Base-by-base conservation (phyloP, 2,888 invertebrate species). In the Epinotia brunnichana region DNA sequence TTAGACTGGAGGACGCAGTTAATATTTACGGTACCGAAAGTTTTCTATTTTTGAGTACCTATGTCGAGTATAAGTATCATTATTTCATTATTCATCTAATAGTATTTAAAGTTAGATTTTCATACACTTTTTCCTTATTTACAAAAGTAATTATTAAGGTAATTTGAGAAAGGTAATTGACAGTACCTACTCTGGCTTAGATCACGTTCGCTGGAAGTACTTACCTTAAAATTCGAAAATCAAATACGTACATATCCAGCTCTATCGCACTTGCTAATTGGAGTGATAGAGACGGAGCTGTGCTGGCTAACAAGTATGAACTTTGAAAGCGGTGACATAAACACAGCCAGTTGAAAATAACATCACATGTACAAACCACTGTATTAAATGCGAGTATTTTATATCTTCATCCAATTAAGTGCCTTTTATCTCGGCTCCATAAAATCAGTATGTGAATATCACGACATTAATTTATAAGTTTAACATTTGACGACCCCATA, bases 381-480 rank as follows among this genome's bases (percentile, higher is more conserved):
- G 4, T 29, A 48, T 59, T 4, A 68, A 57, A 48, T 41, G 59
- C 15, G 19, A 57, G 29, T 41, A 59, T 41, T 62, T 62, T 56
- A 56, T 41, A 21, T 63, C 62, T 56, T 54, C 13, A 24, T 62
- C 44, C 54, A 56, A 70, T 70, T 62, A 35, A 35, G 35, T 35
- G 56, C 15, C 10, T 39, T 70, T 72, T 56, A 72, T 72, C 54
- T 54, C 13, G 9, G 2, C 44, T 13, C 54, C 29, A 62, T 68
- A 62, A 68, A 72, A 62, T 60, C 48, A 41, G 13, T 44, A 44
- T 44, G 15, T 15, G 48, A 48, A 48, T 64, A 63, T 44, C 2
- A 41, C 35, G 19, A 44, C 71, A 48, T 61, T 19, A 72, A 72
- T 72, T 67, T 56, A 72, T 54, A 53, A 19, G 60, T 67, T 60